Evolutionary conservation across 2,113 vertebrate genomes (phyloP).

Genomic region (Phrynocephalus versicolor): DNA sequence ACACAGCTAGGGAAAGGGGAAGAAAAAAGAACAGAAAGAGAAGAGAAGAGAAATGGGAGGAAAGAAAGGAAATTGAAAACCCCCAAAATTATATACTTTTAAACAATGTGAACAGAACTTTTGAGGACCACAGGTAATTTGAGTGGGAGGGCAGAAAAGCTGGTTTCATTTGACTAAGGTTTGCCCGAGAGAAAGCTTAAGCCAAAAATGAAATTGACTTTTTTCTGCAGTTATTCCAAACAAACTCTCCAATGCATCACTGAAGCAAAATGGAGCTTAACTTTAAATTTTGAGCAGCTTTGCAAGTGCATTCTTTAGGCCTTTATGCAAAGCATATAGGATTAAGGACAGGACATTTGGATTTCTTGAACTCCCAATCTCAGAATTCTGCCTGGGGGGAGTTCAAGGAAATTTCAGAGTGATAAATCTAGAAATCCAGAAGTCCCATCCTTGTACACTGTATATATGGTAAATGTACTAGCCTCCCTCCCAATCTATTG

Average conservation of each 20-base stretch:
- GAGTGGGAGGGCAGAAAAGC: background rate
- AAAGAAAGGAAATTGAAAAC: background rate
- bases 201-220: background rate
- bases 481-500: too few species aligned
- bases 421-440: too few species aligned
- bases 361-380: too few species aligned
- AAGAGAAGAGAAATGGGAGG: too few species aligned
- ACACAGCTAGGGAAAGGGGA: conserved; percentile 4
- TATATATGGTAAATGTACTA: too few species aligned
- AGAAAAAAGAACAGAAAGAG: background rate
- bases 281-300: background rate
- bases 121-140: background rate
- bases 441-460: too few species aligned
- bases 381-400: too few species aligned
- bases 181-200: background rate
- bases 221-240: background rate
- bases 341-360: too few species aligned
- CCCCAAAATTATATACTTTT: conserved; percentile 35
- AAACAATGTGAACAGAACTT: background rate
- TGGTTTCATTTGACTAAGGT: background rate
- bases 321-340: too few species aligned
- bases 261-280: background rate
- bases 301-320: background rate
- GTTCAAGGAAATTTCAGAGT: too few species aligned
- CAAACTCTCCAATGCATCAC: too few species aligned